Percentiles rank a stretch among this genome's conserved stretches.
Evolutionary conservation across 1,140 invertebrate genomes (phyloP).

Genomic region (Zophobas morio): DNA sequence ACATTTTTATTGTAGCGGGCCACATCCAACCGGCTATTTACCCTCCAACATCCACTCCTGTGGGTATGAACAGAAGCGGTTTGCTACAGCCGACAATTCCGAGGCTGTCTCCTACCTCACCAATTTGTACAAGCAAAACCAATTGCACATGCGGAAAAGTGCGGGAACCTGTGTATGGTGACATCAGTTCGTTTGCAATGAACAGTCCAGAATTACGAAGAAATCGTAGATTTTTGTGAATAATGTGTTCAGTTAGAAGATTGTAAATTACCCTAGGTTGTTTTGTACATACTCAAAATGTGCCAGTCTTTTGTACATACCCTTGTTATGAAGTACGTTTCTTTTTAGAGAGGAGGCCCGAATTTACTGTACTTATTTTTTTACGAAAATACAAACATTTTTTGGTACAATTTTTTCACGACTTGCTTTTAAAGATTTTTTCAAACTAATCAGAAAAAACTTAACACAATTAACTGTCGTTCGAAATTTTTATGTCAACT

Average conservation of each 20-base stretch:
- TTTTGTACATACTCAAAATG: slow-evolving; percentile 19
- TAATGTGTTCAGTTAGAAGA: slow-evolving; percentile 6
- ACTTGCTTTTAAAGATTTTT: too few relatives aligned
- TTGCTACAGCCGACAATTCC: slow-evolving; percentile 40
- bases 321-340: neutral
- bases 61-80: slow-evolving; percentile 12
- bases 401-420: neutral
- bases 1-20: slow-evolving; percentile 4
- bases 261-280: too few relatives aligned
- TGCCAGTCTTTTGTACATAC: slow-evolving; percentile 22
- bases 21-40: neutral
- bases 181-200: slow-evolving; percentile 59
- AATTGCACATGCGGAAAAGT: slow-evolving; percentile 54
- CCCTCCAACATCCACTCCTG: slow-evolving; percentile 20
- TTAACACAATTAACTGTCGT: too few relatives aligned
- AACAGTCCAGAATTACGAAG: slow-evolving; percentile 59
- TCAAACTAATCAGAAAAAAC: too few relatives aligned
- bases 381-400: slow-evolving; percentile 25
- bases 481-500: too few relatives aligned
- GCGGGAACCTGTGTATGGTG: slow-evolving; percentile 61
- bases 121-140: slow-evolving; percentile 40
- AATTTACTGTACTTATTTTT: slow-evolving; percentile 21
- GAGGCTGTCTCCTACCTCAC: slow-evolving; percentile 25
- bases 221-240: slow-evolving; percentile 59
- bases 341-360: neutral